Evolutionary conservation across 1,140 invertebrate species (phyloP).

Genomic region (Dreissena polymorpha): DNA sequence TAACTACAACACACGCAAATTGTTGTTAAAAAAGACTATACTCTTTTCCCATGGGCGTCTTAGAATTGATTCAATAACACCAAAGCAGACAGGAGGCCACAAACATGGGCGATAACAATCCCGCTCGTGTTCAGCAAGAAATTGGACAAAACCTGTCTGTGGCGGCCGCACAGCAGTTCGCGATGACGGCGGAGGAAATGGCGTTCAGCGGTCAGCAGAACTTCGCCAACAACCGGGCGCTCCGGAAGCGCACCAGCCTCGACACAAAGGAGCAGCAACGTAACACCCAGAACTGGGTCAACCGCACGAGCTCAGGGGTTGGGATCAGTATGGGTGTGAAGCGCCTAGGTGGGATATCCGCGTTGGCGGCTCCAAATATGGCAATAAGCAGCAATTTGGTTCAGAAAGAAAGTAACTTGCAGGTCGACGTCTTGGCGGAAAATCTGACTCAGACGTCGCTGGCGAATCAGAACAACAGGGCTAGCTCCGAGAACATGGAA

Average conservation of each 20-base stretch:
- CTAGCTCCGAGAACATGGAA: constrained; percentile 26
- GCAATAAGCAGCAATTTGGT: background rate
- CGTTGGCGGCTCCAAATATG: background rate
- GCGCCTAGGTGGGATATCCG: background rate
- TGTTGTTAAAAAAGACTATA: too few species aligned
- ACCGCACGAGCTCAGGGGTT: background rate
- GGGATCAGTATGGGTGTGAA: background rate
- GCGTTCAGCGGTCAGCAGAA: background rate
- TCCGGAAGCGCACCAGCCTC: background rate
- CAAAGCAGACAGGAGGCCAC: too few species aligned
- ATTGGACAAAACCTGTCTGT: constrained; percentile 30
- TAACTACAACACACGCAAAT: too few species aligned
- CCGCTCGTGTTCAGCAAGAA: constrained; percentile 23
- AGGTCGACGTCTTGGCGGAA: background rate
- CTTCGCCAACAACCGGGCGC: background rate
- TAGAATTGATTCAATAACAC: too few species aligned
- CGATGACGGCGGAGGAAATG: constrained; percentile 31
- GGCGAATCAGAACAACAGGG: constrained; percentile 20
- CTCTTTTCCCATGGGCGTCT: too few species aligned
- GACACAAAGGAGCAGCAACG: constrained; percentile 34
- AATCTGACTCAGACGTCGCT: constrained; percentile 15
- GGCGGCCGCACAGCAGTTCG: background rate
- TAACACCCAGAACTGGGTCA: constrained; percentile 42
- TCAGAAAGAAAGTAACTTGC: background rate
- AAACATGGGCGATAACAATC: constrained; percentile 31